These are phyloP conservation scores for Loris lydekkerianus DNA, from an alignment of 2,797 vertebrate species.

Conservation along the genomic window DNA sequence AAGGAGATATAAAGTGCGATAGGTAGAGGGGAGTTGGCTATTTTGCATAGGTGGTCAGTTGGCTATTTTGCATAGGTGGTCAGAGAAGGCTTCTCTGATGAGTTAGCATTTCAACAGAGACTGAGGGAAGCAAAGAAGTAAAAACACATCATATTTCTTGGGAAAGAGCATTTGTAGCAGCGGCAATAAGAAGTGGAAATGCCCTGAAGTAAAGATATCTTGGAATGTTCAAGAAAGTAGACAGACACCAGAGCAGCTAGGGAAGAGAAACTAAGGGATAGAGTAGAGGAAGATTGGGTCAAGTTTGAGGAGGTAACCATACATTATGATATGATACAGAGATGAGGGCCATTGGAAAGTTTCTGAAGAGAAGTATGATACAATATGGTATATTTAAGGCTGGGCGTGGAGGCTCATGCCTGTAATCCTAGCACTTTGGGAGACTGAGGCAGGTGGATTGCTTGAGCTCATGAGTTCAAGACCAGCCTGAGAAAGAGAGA, in stretches of 20 bases:
- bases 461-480: no score
- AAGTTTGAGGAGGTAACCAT: neutral
- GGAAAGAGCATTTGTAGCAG: neutral
- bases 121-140: neutral
- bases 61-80: neutral
- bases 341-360: neutral
- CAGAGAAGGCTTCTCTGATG: neutral
- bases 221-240: neutral
- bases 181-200: neutral
- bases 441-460: no score
- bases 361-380: neutral
- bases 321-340: neutral
- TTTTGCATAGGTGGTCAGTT: neutral
- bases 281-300: neutral
- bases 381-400: neutral
- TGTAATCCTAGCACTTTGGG: no score
- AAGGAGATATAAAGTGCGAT: neutral
- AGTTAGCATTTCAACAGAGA: neutral
- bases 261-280: neutral
- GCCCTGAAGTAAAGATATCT: neutral
- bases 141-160: neutral
- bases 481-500: no score
- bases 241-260: neutral
- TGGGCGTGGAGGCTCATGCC: no score
- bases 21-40: neutral